These are phyloP conservation scores for Pelecanus crispus DNA, from an alignment of 2,113 vertebrate genomes.

Conservation along the genomic window DNA sequence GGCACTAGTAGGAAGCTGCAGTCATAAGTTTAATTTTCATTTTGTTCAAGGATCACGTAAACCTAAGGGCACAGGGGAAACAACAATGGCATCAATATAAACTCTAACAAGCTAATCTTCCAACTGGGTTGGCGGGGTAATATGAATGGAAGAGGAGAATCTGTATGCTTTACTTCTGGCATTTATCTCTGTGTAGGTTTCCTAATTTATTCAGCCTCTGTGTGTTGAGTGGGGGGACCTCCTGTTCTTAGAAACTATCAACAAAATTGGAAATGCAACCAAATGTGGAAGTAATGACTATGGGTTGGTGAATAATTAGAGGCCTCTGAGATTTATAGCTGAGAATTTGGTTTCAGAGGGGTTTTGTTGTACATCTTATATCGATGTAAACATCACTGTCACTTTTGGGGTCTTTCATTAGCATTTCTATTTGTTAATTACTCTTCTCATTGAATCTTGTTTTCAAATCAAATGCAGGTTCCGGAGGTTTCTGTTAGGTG, in stretches of 20 bases:
- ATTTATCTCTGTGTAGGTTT: not conserved
- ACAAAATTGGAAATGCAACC: not conserved
- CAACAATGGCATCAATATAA: not conserved
- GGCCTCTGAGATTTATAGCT: not conserved
- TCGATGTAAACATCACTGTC: not conserved
- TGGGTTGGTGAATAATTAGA: not conserved
- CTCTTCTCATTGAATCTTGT: not conserved
- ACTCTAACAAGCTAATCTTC: not conserved
- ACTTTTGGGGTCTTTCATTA: not conserved
- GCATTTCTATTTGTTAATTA: not conserved
- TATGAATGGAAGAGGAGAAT: not conserved
- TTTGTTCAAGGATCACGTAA: conserved; percentile 4
- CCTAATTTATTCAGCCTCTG: not conserved
- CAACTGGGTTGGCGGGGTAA: not conserved
- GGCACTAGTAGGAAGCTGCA: not conserved
- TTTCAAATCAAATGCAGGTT: not conserved
- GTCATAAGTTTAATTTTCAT: conserved; percentile 19
- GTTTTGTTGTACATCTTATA: not conserved
- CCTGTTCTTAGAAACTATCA: not conserved
- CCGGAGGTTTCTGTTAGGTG: not conserved
- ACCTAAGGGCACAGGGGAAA: not conserved
- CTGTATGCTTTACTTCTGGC: not conserved
- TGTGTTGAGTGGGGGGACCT: not conserved
- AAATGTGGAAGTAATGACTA: not conserved
- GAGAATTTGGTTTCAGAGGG: not conserved